Percentiles rank a stretch among this genome's conserved stretches.
Conservation (phyloP, 2,113 vertebrate genomes). For the Laterallus jamaicensis region DNA sequence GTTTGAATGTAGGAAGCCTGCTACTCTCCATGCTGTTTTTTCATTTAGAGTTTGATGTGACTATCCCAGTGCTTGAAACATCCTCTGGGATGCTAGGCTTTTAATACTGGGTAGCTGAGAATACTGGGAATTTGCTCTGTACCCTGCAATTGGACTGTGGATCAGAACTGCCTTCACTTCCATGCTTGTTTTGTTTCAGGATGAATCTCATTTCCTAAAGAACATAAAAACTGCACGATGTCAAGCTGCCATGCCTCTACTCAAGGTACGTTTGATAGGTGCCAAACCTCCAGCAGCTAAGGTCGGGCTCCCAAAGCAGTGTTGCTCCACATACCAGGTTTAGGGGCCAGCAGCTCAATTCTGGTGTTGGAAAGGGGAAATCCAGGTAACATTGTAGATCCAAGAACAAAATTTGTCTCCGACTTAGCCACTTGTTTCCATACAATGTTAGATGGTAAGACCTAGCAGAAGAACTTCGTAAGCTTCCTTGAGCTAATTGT, state of each 20-base stretch:
- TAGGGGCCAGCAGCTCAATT: neutral
- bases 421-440: neutral
- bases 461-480: neutral
- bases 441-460: neutral
- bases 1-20: neutral
- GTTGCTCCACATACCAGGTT: neutral
- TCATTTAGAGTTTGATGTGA: neutral
- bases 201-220: constrained; percentile 97
- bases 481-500: neutral
- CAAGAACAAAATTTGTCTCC: neutral
- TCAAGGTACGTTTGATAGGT: constrained; percentile 83
- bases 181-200: constrained; percentile 75
- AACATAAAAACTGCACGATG: constrained; percentile 94
- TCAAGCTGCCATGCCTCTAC: constrained; percentile 87
- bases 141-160: neutral
- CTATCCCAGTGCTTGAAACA: neutral
- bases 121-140: neutral
- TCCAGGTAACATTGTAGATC: neutral
- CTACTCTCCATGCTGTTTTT: neutral
- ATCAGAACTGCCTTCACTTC: neutral
- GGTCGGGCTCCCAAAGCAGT: neutral
- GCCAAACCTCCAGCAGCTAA: neutral
- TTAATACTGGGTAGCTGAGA: neutral
- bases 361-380: neutral
- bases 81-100: neutral